Evolutionary conservation across 2,113 vertebrate species (phyloP).

Genomic region (Antechinus stuartii): DNA sequence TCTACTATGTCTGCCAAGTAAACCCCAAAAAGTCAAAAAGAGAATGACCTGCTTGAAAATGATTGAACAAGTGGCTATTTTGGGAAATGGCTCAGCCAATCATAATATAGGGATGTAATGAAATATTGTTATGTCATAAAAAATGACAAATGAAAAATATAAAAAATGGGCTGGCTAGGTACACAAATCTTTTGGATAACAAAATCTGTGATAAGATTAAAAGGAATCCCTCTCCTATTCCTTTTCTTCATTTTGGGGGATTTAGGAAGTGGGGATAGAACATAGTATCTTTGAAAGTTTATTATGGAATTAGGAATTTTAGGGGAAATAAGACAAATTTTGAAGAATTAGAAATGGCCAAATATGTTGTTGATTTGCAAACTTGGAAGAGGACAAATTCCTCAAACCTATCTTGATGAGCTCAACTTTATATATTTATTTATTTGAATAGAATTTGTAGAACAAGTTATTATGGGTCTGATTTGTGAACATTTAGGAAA

Average conservation of each 20-base stretch:
- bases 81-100: neutral
- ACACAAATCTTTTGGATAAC: neutral
- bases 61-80: neutral
- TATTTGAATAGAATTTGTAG: neutral
- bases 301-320: neutral
- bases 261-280: neutral
- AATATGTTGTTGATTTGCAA: neutral
- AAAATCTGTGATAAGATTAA: neutral
- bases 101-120: neutral
- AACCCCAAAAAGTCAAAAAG: neutral
- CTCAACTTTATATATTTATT: neutral
- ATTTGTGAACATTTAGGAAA: neutral
- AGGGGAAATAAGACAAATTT: neutral
- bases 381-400: neutral
- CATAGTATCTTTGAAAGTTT: neutral
- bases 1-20: neutral
- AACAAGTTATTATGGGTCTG: neutral
- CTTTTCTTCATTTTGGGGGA: neutral
- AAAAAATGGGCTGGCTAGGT: neutral
- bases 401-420: neutral
- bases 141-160: neutral
- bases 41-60: neutral
- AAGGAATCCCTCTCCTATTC: neutral
- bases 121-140: neutral
- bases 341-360: neutral